Evolutionary conservation across 2,888 invertebrate genomes (phyloP), one percentile per base, ranked within the genome.

Genomic region (Rhogogaster chlorosoma): DNA sequence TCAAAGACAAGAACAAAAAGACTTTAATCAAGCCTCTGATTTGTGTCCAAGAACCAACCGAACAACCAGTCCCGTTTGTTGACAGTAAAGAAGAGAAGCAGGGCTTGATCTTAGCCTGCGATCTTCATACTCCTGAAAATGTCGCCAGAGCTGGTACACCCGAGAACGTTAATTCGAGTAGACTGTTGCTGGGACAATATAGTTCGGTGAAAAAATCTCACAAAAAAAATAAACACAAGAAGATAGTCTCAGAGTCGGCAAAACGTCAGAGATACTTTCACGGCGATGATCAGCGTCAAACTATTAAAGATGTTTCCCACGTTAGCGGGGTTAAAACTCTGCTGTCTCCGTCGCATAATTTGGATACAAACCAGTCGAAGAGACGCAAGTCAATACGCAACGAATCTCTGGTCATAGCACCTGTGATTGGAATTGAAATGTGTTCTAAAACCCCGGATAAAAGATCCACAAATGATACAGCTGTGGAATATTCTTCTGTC

Each of bases 141-240:
- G 80, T 49, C 26, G 87, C 89, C 67, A 88, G 92, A 26, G 89
- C 92, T 0, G 86, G 78, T 7, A 93, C 92, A 3, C 92, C 92
- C 0, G 92, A 93, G 22, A 91, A 90, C 70, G 71, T 91, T 0
- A 92, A 91, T 85, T 93, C 92, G 7, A 92, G 92, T 85, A 87
- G 93, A 84, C 83, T 92, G 12, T 86, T 93, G 22, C 80, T 92
- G 12, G 86, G 89, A 0, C 90, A 91, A 67, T 92, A 89, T 78
- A 90, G 88, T 85, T 92, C 92, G 0, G 90, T 92, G 4, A 92
- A 92, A 84, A 92, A 91, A 42, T 92, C 92, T 4, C 92, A 92
- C 70, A 89, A 88, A 26, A 92, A 92, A 80, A 91, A 91, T 36
- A 93, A 93, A 45, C 89, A 89, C 42, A 88, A 86, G n/a, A 91